phyloP scores from a whole-genome alignment of 1,140 invertebrate genomes.

The Trichogramma pretiosum region DNA sequence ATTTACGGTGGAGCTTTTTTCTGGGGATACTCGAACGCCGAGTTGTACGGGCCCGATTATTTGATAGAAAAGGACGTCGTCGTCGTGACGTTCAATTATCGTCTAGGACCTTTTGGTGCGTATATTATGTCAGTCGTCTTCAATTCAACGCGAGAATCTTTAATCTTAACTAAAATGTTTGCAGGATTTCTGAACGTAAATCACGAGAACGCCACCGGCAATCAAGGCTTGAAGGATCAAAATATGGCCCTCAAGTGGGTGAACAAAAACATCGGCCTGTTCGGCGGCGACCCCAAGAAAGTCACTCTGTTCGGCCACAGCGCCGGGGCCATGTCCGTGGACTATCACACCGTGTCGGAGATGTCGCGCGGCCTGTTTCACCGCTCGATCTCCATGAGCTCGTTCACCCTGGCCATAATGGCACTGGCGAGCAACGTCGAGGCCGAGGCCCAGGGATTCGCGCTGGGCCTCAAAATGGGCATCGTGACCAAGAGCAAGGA shows the following conservation, averaged over 20 bases:
- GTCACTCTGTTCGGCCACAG: conserved; percentile 48
- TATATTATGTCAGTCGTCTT: conserved; percentile 3
- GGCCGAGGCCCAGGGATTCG: not conserved
- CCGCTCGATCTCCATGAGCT: not conserved
- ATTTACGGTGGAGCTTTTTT: conserved; percentile 32
- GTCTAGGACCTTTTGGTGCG: conserved; percentile 51
- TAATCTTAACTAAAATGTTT: not conserved
- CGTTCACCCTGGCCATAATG: conserved; percentile 3
- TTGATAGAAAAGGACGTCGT: conserved; percentile 54
- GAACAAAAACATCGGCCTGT: conserved; percentile 48
- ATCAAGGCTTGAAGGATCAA: conserved; percentile 54
- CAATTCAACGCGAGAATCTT: not conserved
- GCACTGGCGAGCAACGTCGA: not conserved
- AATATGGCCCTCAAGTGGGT: conserved; percentile 54
- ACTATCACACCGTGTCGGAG: conserved; percentile 41
- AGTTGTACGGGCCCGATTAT: conserved; percentile 52
- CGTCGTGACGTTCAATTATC: conserved; percentile 62
- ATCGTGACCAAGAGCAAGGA: not conserved
- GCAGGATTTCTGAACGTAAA: conserved; percentile 43
- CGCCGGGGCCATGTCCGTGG: conserved; percentile 41
- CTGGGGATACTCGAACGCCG: conserved; percentile 20
- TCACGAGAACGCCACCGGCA: conserved; percentile 43
- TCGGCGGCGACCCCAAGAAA: conserved; percentile 48
- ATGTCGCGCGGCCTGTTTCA: conserved; percentile 27
- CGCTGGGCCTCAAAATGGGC: not conserved